Base-by-base conservation (phyloP, 2,888 invertebrate genomes). In the Sesia bembeciformis region DNA sequence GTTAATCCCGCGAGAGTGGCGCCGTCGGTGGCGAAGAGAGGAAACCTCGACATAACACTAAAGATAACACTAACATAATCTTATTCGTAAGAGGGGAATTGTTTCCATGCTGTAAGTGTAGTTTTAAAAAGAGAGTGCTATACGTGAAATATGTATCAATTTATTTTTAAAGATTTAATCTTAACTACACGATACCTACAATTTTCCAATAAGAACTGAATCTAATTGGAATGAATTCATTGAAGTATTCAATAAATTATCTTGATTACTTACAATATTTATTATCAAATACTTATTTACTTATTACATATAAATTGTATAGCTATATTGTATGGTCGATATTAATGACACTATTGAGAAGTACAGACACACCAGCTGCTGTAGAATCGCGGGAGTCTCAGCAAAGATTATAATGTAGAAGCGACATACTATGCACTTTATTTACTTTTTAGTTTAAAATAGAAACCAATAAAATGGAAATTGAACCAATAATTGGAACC, bases 331-430 rank as follows among this genome's bases (percentile, higher is more conserved):
- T 23, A 23, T 23, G 23, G 23, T 23, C 23, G 63, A 70, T 74
- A 79, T 78, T 78, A 74, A 79, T 79, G 73, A 72, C 63, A 60
- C 65, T 65, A 75, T 69, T 75, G 74, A 78, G 64, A 64, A 66
- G 63, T 59, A 56, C 63, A 62, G 76, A 76, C 73, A 63, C 60
- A 61, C 63, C 71, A 70, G 72, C 73, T 76, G 77, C 75, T 68
- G 72, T 62, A 50, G 61, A 68, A 62, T 70, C 70, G 72, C 70
- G 75, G 78, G 76, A 77, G 75, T 72, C 65, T 70, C 41, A 40
- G 2, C 67, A 67, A 57, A 70, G 70, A 73, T 50, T 46, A 46
- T 4, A n/a, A 4, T 39, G 52, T 53, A 59, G 62, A 58, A 40
- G 52, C 23, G 54, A 57, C 50, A 6, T 52, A 2, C 23, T 23